Conservation (phyloP, 2,888 invertebrate species). For the Acanthopleura granulata region DNA sequence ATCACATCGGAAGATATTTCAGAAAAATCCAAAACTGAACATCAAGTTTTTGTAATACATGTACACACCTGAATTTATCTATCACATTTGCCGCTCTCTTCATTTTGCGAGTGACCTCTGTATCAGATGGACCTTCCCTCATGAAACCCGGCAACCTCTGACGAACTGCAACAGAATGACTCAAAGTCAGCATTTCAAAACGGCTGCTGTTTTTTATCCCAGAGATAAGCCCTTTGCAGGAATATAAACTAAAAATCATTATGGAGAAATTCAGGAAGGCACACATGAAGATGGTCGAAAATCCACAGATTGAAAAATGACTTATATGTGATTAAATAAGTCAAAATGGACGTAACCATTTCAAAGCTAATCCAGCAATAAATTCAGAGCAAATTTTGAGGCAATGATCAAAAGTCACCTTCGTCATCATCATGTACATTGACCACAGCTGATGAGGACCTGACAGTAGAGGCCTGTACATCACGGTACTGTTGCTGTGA, state of each 20-base stretch:
- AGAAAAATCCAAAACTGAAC: no score
- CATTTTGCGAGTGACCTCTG: constrained; percentile 80
- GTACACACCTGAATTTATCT: constrained; percentile 77
- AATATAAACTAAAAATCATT: no score
- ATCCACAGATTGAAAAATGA: no score
- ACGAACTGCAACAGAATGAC: constrained; percentile 40
- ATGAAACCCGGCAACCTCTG: constrained; percentile 78
- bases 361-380: constrained; percentile 59
- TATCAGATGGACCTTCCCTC: constrained; percentile 82
- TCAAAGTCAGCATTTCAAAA: background rate
- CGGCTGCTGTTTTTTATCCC: background rate
- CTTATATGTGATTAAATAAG: no score
- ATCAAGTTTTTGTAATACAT: no score
- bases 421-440: constrained; percentile 79
- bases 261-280: no score
- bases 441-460: constrained; percentile 73
- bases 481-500: constrained; percentile 76
- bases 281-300: no score
- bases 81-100: constrained; percentile 83
- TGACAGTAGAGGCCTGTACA: constrained; percentile 73
- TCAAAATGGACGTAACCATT: background rate
- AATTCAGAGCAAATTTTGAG: constrained; percentile 36
- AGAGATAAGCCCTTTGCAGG: no score
- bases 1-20: no score
- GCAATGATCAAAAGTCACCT: constrained; percentile 71